Percentiles rank a stretch among this genome's conserved stretches.
These are phyloP conservation scores for Zingel zingel DNA, from an alignment of 2,113 vertebrate genomes.

Conservation along the genomic window DNA sequence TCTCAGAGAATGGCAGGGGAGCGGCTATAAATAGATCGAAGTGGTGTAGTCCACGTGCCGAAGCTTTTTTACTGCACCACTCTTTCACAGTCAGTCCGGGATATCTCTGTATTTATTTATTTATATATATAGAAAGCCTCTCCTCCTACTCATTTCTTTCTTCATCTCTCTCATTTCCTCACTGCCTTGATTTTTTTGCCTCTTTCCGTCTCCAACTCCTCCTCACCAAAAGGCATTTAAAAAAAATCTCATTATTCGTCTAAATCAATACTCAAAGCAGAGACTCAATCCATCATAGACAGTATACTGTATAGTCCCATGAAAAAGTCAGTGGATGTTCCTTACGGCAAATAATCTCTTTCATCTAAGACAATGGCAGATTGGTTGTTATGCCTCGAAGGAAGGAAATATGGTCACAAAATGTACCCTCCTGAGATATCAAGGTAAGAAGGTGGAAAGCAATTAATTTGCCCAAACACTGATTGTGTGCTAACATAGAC, in stretches of 20 bases:
- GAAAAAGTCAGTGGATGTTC: conserved; percentile 25
- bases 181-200: conserved; percentile 15
- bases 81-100: conserved; percentile 24
- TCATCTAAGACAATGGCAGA: conserved; percentile 41
- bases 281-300: conserved; percentile 40
- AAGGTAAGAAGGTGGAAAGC: conserved; percentile 52
- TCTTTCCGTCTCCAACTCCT: conserved; percentile 31
- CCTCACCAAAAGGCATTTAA: background rate
- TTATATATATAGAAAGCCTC: conserved; percentile 59
- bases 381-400: conserved; percentile 49
- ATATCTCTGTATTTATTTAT: conserved; percentile 64
- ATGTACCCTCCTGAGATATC: conserved; percentile 44
- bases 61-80: conserved; percentile 54
- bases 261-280: conserved; percentile 43
- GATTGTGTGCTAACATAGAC: conserved; percentile 36
- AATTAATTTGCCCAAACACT: conserved; percentile 54
- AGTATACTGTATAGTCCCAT: background rate
- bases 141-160: conserved; percentile 40
- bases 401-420: conserved; percentile 60
- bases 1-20: conserved; percentile 58
- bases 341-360: conserved; percentile 41
- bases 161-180: conserved; percentile 14
- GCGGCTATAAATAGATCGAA: conserved; percentile 75
- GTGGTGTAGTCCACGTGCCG: conserved; percentile 56
- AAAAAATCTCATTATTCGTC: conserved; percentile 35